phyloP scores from a whole-genome alignment of 2,113 vertebrate genomes.

The Thunnus thynnus region DNA sequence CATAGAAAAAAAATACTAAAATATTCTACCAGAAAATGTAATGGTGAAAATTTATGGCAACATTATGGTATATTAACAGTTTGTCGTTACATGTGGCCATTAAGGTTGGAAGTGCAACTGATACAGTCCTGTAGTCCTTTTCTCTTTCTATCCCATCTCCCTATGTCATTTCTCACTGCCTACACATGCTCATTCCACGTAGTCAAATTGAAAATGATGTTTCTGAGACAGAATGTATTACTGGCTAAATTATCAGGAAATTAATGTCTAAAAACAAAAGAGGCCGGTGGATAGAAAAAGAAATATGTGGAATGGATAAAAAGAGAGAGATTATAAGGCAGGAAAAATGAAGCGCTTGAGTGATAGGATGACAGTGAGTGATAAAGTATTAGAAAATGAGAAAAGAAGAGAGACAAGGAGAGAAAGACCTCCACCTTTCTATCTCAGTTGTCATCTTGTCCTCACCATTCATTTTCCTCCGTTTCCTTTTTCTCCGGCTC shows the following conservation, averaged over 20 bases:
- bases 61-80: no score
- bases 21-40: no score
- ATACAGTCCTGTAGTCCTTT: background rate
- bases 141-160: no score
- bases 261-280: background rate
- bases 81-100: background rate
- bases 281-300: no score
- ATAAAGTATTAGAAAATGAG: constrained; percentile 50
- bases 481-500: constrained; percentile 40
- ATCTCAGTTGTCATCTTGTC: constrained; percentile 78
- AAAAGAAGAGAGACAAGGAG: constrained; percentile 28
- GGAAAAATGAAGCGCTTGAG: constrained; percentile 21
- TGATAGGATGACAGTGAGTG: constrained; percentile 39
- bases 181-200: background rate
- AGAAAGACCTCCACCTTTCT: constrained; percentile 60
- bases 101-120: background rate
- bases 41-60: no score
- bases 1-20: no score
- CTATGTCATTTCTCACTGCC: background rate
- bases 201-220: background rate
- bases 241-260: constrained; percentile 17
- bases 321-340: background rate
- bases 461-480: constrained; percentile 57
- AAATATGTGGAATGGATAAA: background rate
- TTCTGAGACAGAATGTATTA: background rate